Conservation (phyloP, 2,797 vertebrate species). For the Tenualosa ilisha region DNA sequence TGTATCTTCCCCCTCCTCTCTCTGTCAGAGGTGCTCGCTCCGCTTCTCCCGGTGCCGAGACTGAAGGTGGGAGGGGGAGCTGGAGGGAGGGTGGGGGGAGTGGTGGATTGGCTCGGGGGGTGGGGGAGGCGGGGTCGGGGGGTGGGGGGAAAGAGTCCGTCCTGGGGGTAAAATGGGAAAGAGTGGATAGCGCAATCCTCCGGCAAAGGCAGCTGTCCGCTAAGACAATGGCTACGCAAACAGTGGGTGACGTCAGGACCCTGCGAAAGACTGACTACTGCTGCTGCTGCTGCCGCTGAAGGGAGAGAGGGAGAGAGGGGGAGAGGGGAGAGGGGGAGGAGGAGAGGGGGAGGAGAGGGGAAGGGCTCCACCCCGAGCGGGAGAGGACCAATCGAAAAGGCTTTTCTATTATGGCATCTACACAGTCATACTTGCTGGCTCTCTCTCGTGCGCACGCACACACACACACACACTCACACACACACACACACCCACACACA, state of each 20-base stretch:
- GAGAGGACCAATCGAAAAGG: constrained; percentile 68
- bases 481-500: constrained; percentile 24
- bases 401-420: constrained; percentile 71
- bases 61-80: neutral
- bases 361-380: constrained; percentile 62
- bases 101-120: constrained; percentile 20
- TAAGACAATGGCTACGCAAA: constrained; percentile 90
- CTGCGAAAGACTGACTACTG: constrained; percentile 77
- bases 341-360: constrained; percentile 52
- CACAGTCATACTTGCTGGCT: constrained; percentile 1
- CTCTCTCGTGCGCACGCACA: constrained; percentile 9
- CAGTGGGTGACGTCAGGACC: constrained; percentile 86
- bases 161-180: constrained; percentile 57
- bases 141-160: neutral
- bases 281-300: constrained; percentile 65
- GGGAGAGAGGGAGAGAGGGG: neutral
- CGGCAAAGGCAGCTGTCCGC: constrained; percentile 70
- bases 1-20: constrained; percentile 55
- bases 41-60: neutral
- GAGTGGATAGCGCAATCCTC: constrained; percentile 75
- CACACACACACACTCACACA: constrained; percentile 29
- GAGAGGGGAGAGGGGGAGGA: constrained; percentile 34
- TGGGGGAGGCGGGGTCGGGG: neutral
- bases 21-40: neutral
- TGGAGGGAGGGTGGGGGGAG: constrained; percentile 11